These are phyloP conservation scores for Leucoptera coffeella DNA, from an alignment of 2,888 invertebrate species.

Conservation along the genomic window DNA sequence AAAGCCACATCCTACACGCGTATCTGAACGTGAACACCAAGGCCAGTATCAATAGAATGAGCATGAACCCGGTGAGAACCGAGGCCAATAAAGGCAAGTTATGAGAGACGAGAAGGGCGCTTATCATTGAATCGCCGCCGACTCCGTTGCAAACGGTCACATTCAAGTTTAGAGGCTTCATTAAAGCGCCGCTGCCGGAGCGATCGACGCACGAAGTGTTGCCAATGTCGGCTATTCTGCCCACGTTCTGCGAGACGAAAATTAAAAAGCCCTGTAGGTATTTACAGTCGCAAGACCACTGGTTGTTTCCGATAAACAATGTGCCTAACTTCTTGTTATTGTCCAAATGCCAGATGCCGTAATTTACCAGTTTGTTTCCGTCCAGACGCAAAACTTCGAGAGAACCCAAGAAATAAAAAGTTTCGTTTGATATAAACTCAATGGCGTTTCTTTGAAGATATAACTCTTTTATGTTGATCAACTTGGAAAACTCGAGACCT, in stretches of 20 bases:
- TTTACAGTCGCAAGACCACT: conserved; percentile 87
- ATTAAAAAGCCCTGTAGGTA: conserved; percentile 77
- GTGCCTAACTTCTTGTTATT: conserved; percentile 67
- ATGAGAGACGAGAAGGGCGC: conserved; percentile 73
- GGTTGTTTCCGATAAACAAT: conserved; percentile 72
- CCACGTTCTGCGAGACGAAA: conserved; percentile 74
- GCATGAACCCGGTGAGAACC: conserved; percentile 68
- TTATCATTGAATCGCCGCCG: conserved; percentile 72
- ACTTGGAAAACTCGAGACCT: conserved; percentile 78
- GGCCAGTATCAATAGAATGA: conserved; percentile 70
- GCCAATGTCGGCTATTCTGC: conserved; percentile 67
- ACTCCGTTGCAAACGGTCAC: conserved; percentile 81
- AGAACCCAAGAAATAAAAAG: conserved; percentile 70
- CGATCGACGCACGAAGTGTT: conserved; percentile 74
- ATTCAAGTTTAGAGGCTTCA: conserved; percentile 74
- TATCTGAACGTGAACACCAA: conserved; percentile 82
- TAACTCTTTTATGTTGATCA: conserved; percentile 73
- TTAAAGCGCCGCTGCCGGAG: conserved; percentile 60
- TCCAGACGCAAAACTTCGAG: conserved; percentile 77
- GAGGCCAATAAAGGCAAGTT: conserved; percentile 79
- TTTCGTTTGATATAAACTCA: conserved; percentile 71
- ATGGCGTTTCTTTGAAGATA: conserved; percentile 84
- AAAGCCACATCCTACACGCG: conserved; percentile 82
- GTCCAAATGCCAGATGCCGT: conserved; percentile 74
- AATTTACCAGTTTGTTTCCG: conserved; percentile 75